phyloP scores from a whole-genome alignment of 2,797 vertebrate species.

The Rhinogobio ventralis region DNA sequence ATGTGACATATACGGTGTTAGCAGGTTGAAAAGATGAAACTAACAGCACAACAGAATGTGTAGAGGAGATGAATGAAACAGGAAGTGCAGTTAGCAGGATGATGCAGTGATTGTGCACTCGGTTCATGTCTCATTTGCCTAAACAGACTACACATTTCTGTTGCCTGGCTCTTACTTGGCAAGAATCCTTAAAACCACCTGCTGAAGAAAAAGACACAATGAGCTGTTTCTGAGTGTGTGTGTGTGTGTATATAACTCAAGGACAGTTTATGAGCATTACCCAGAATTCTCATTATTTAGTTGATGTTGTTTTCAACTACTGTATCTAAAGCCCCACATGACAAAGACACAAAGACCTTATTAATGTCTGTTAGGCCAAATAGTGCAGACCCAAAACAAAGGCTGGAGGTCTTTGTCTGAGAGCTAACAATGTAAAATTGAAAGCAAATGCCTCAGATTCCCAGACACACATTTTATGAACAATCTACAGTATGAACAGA shows the following conservation, averaged over 20 bases:
- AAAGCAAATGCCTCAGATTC: constrained; percentile 47
- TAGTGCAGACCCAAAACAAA: constrained; percentile 25
- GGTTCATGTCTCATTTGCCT: constrained; percentile 48
- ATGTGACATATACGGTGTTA: not conserved
- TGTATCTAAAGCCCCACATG: constrained; percentile 11
- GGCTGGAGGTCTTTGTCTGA: constrained; percentile 44
- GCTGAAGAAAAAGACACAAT: constrained; percentile 47
- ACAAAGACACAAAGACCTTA: constrained; percentile 35
- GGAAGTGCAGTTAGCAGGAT: constrained; percentile 30
- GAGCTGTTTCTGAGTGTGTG: constrained; percentile 13
- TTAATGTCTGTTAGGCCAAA: constrained; percentile 42
- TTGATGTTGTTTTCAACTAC: constrained; percentile 27
- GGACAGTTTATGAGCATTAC: constrained; percentile 3
- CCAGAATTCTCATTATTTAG: constrained; percentile 15
- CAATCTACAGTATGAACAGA: constrained; percentile 11
- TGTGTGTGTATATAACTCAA: not conserved
- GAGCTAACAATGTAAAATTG: constrained; percentile 12
- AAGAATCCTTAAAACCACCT: constrained; percentile 45
- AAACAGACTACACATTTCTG: constrained; percentile 45
- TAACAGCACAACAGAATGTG: constrained; percentile 34
- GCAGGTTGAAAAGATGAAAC: not conserved
- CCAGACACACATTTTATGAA: constrained; percentile 29
- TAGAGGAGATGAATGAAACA: constrained; percentile 34
- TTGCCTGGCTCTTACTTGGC: constrained; percentile 6
- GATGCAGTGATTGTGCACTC: constrained; percentile 46